Base-by-base conservation (phyloP, 2,888 invertebrate species). In the Plebejus anna region DNA sequence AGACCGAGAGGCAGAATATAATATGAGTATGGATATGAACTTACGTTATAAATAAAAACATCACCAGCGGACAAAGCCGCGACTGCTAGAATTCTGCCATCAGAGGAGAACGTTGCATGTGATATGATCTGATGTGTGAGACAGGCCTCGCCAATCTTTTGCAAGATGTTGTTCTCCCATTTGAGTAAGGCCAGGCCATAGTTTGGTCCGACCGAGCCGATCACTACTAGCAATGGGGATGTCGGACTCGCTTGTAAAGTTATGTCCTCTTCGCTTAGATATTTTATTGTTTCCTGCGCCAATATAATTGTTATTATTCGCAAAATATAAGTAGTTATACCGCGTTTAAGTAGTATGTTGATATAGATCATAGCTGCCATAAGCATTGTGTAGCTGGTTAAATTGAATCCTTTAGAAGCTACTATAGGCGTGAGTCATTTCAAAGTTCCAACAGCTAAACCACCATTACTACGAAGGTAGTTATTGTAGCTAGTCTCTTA, bases 1-100 rank as follows among this genome's bases (percentile, higher is more conserved):
- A 9, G 42, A 42, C 42, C 7, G 9, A 42, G 42, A 7, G 38
- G 7, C 32, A 32, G 42, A 42, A 42, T 9, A 42, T 42, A 42
- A 42, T 42, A 42, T 42, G 2, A 7, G 6, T 38, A 6, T 38
- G 5, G 38, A 38, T 42, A 11, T n/a, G 36, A 36, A 77, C 79
- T 78, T 78, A 92, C 94, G 84, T 88, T 83, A 70, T 88, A 83
- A 61, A 94, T 85, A 79, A 94, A 94, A 1, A 94, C 83, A 80
- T 94, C 93, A 32, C 94, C 94, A 2, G 92, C 92, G 0, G 89
- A 85, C 89, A 90, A 90, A 5, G 94, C 92, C 0, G 89, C 90
- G 1, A 89, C 89, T 1, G 90, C 84, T 59, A 94, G 28, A 32
- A 87, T 85, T 13, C 87, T 82, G 1, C 94, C 94, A 0, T 84